Evolutionary conservation across 2,797 vertebrate species (phyloP).

Genomic region (Muscicapa comitata): DNA sequence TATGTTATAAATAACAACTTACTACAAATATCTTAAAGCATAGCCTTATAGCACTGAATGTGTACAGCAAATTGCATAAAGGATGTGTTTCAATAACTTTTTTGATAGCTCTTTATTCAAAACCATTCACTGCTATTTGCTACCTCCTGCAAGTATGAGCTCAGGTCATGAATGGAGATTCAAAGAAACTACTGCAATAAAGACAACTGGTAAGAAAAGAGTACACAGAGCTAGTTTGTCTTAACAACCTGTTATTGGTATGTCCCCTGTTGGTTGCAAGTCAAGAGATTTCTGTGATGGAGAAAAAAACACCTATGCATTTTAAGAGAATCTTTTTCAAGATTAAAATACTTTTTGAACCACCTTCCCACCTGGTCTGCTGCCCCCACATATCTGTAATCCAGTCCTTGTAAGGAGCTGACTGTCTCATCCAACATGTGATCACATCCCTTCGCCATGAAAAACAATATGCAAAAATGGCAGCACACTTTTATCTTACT

Average conservation of each 20-base stretch:
- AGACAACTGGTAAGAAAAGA: neutral
- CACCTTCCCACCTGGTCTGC: neutral
- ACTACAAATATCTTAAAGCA: neutral
- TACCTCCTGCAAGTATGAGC: neutral
- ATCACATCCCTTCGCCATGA: neutral
- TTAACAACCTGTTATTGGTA: neutral
- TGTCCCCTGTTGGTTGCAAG: neutral
- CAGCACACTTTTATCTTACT: neutral
- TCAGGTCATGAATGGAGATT: neutral
- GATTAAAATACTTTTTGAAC: neutral
- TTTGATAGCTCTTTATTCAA: neutral
- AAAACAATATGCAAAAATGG: neutral
- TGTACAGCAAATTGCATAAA: neutral
- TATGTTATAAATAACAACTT: neutral
- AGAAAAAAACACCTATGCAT: rapidly evolving
- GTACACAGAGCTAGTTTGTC: neutral
- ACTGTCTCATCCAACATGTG: neutral
- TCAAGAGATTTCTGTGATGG: neutral
- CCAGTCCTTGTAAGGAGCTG: neutral
- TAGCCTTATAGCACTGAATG: neutral
- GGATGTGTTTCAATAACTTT: neutral
- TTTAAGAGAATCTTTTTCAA: neutral
- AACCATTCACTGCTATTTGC: neutral
- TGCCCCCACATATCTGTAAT: neutral
- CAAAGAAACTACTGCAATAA: neutral